Base-by-base conservation (phyloP, 2,888 invertebrate species). In the Tiliacea aurago region DNA sequence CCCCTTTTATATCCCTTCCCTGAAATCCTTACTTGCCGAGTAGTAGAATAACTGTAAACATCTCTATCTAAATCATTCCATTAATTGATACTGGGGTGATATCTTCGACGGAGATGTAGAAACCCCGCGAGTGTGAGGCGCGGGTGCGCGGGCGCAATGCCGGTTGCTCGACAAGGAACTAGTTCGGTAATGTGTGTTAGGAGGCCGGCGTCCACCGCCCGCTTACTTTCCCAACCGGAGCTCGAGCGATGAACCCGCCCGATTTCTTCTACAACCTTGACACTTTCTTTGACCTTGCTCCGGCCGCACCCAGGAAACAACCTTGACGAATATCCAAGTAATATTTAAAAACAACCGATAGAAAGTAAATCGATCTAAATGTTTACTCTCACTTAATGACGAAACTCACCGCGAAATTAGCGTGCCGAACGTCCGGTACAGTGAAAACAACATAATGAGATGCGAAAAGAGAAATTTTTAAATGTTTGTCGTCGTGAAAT, bases 251-350 rank as follows among this genome's bases (percentile, higher is more conserved):
- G 95, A 95, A 93, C 96, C 91, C 93, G 87, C 86, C 92, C 92
- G 95, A 95, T 95, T 96, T 95, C 96, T 94, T 95, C 93, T 92
- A 91, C 92, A 96, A 90, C 96, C 96, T 96, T 96, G 96, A 96
- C 95, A 96, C 95, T 95, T 96, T 96, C 95, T 95, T 91, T 95
- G 92, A 94, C 95, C 96, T 95, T 96, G 94, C 91, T 87, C 77
- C 82, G 78, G 74, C 85, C 85, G 85, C 86, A 73, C 87, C 91
- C 90, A 89, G 91, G 88, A 90, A 28, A 64, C 89, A 94, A 93
- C 95, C 96, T 96, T 95, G 94, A 92, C 89, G 84, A 89, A 90
- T 88, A 86, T 83, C 78, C 79, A 74, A 84, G 68, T 80, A 74
- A 78, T 85, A 85, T 90, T 89, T 87, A 86, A 80, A 90, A 80